Conservation (phyloP, 2,113 vertebrate genomes). For the Oceanodroma tethys region DNA sequence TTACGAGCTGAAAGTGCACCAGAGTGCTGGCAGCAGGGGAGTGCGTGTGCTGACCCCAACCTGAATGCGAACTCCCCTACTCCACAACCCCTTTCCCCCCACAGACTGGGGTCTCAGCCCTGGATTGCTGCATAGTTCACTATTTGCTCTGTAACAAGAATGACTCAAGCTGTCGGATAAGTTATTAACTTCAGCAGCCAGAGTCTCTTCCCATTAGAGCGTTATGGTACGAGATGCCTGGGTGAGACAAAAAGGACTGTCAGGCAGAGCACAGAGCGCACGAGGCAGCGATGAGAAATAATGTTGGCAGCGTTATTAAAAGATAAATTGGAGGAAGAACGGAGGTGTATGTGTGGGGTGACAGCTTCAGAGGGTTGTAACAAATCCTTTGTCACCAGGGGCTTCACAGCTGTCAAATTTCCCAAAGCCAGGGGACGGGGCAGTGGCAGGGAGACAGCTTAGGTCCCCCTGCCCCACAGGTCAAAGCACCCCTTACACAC, state of each 20-base stretch:
- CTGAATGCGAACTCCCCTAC: fast-evolving
- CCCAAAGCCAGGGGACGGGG: neutral
- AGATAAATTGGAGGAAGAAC: neutral
- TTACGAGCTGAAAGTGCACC: neutral
- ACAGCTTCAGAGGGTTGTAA: neutral
- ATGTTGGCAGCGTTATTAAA: neutral
- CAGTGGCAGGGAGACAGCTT: neutral
- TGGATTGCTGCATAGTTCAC: neutral
- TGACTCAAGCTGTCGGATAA: neutral
- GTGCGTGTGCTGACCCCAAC: neutral
- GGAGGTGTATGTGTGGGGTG: neutral
- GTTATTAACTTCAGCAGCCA: neutral
- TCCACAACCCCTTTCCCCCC: neutral
- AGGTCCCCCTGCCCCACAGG: neutral
- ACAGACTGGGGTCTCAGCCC: neutral
- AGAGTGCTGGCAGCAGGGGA: neutral
- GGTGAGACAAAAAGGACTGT: neutral
- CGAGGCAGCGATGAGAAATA: neutral
- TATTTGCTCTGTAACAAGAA: neutral
- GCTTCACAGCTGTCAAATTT: neutral
- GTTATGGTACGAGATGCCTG: neutral
- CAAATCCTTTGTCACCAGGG: neutral
- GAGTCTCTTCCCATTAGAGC: conserved; percentile 14
- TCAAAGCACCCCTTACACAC: neutral
- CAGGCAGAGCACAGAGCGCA: neutral